Evolutionary conservation across 2,888 invertebrate species (phyloP), one percentile per base, ranked within the genome.

Genomic region (Diarsia brunnea): DNA sequence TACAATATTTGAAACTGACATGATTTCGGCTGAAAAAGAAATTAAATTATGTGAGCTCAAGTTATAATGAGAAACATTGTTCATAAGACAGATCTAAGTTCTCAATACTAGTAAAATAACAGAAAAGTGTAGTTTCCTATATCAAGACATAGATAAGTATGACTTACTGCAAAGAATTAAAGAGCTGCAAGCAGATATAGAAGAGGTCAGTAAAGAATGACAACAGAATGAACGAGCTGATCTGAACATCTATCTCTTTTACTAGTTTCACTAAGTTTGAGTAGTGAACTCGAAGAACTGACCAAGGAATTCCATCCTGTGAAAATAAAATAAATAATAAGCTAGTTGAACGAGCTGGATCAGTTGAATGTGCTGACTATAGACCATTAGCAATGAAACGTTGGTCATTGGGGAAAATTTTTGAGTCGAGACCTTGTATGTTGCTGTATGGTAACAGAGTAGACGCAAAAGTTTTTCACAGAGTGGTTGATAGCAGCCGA

Each of bases 171-270:
- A 92, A 79, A 10, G 87, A 84, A 58, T 90, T 88, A 66, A 89
- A 92, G 1, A 92, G 79, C 68, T 91, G 90, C 8, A 86, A 45
- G 53, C 91, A 91, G 8, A 91, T 89, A 73, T 88, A 92, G 78
- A 88, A 90, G 11, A 93, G 79, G 58, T 91, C 88, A 5, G 68
- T 78, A 63, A 93, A 91, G 27, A 92, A 91, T 0, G 93, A 90
- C 4, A 91, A 7, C 5, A 95, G 81, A 8, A 94, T 88, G 19
- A 94, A 86, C 4, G 81, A 86, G 16, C 91, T 90, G 61, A 94
- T 78, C 14, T 87, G 86, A 1, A 31, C 58, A 63, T 93, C 88
- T 31, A 91, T 88, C 16, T 89, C 70, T 66, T 87, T 90, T 0
- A 92, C 83, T 4, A 93, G 70, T 19, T 81, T 79, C 19, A 89